A percentile compares a stretch with the other conserved stretches of the same genome.
Evolutionary conservation across 2,888 invertebrate genomes (phyloP).

Genomic region (Caprella mutica): DNA sequence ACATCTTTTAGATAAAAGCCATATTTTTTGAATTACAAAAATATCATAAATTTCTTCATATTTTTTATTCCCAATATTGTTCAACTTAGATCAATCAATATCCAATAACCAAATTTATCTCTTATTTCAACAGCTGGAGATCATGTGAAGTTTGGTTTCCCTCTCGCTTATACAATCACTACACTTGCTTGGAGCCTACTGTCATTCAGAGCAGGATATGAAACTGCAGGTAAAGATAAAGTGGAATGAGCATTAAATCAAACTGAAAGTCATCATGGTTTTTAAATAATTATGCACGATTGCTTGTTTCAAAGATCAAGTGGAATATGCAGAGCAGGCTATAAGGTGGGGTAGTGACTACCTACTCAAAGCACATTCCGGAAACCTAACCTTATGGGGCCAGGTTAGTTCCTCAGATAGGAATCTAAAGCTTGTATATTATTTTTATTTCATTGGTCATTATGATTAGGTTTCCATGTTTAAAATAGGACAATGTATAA

Average conservation of each 20-base stretch:
- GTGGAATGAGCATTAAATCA: too few species aligned
- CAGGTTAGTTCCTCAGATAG: constrained; percentile 9
- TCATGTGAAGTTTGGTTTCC: constrained; percentile 34
- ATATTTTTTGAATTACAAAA: too few species aligned
- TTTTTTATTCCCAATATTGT: too few species aligned
- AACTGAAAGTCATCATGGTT: background rate
- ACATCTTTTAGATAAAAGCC: too few species aligned
- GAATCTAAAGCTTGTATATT: background rate
- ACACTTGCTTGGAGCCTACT: constrained; percentile 26
- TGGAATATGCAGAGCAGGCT: constrained; percentile 4
- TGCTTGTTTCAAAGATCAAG: constrained; percentile 15
- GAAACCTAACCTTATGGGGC: constrained; percentile 11
- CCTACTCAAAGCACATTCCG: constrained; percentile 25
- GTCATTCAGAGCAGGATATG: constrained; percentile 33
- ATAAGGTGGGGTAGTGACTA: constrained; percentile 31
- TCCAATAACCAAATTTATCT: too few species aligned
- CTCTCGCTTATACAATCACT: constrained; percentile 27
- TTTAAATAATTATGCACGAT: background rate
- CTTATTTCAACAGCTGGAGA: constrained; percentile 19
- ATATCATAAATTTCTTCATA: too few species aligned
- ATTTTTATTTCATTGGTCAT: too few species aligned
- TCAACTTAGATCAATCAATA: too few species aligned
- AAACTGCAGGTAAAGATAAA: constrained; percentile 32
- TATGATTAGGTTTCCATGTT: too few species aligned
- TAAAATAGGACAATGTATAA: too few species aligned